phyloP scores from a whole-genome alignment of 2,797 vertebrate genomes.

The Lagocephalus sceleratus region DNA sequence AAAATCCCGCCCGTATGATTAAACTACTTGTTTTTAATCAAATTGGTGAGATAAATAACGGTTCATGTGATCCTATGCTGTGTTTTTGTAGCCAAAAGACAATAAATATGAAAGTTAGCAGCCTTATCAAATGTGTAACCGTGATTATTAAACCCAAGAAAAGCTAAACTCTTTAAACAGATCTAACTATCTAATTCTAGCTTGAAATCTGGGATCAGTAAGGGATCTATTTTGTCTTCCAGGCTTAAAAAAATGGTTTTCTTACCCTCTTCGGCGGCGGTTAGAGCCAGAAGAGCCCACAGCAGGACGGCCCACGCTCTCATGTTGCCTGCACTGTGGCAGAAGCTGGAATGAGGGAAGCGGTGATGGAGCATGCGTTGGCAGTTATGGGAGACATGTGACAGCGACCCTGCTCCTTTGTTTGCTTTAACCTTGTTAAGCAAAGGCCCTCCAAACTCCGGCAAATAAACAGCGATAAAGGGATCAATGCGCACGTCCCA shows the following conservation, averaged over 20 bases:
- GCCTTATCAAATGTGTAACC: no score
- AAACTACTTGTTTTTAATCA: no score
- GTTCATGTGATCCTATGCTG: no score
- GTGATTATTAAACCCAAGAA: no score
- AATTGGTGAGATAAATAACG: no score
- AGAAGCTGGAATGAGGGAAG: conserved; percentile 35
- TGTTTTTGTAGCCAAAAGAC: no score
- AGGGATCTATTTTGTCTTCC: not conserved
- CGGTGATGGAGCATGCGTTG: conserved; percentile 39
- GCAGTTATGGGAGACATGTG: conserved; percentile 65
- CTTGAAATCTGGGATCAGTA: no score
- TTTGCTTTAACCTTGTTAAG: conserved; percentile 63
- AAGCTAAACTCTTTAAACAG: no score
- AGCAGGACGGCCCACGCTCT: conserved; percentile 53
- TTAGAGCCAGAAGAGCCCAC: conserved; percentile 44
- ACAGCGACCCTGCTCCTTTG: conserved; percentile 63
- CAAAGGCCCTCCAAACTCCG: conserved; percentile 15
- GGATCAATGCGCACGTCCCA: not conserved
- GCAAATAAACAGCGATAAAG: conserved; percentile 32
- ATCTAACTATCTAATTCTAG: no score
- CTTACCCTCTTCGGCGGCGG: conserved; percentile 66
- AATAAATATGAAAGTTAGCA: no score
- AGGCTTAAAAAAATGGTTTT: not conserved
- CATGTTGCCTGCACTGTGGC: conserved; percentile 58
- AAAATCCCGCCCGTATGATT: no score